Conservation (phyloP, 2,888 invertebrate genomes). For the Drosophila imparisetae region DNA sequence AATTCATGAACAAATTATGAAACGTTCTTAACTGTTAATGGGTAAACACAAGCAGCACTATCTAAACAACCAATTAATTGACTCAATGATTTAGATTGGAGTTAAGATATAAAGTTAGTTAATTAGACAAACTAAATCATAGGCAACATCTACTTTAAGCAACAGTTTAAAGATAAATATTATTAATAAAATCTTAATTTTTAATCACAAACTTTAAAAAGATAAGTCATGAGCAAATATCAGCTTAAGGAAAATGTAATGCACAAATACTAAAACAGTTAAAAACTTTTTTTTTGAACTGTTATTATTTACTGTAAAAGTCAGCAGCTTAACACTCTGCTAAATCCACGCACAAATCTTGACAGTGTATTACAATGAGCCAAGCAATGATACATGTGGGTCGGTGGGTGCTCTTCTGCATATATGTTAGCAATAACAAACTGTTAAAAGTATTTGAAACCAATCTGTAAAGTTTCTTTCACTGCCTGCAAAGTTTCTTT, state of each 20-base stretch:
- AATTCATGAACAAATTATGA: slow-evolving; percentile 39
- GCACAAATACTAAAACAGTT: neutral
- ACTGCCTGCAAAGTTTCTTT: neutral
- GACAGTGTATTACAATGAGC: neutral
- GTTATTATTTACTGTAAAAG: neutral
- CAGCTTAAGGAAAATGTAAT: neutral
- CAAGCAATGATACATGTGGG: neutral
- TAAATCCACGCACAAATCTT: neutral
- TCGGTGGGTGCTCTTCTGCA: neutral
- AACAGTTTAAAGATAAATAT: neutral
- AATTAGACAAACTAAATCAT: neutral
- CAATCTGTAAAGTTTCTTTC: neutral
- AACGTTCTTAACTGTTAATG: slow-evolving; percentile 40
- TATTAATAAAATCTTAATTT: neutral
- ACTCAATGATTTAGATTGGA: too few species aligned
- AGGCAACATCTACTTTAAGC: rapidly evolving
- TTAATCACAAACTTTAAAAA: neutral
- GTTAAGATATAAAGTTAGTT: neutral
- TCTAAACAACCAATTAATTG: slow-evolving; percentile 7
- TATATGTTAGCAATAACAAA: neutral
- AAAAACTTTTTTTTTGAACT: neutral
- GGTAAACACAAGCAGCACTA: slow-evolving; percentile 17
- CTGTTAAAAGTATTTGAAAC: neutral
- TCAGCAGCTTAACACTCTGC: neutral
- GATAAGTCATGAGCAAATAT: neutral